Percentiles rank a stretch among this genome's conserved stretches.
phyloP scores from a whole-genome alignment of 2,797 vertebrate species.

The Ceryle rudis region DNA sequence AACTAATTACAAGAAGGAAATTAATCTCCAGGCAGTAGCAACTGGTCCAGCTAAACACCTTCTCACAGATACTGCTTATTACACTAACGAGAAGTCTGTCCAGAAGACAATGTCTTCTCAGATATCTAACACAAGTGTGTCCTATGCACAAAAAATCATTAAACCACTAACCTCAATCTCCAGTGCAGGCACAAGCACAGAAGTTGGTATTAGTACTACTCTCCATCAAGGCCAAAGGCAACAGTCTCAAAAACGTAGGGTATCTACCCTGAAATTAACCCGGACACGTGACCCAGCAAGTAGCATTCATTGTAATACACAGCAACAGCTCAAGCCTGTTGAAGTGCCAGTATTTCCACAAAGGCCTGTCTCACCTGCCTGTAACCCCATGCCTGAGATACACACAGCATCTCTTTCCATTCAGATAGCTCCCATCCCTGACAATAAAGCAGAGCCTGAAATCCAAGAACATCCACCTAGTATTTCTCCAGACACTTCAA shows the following conservation, averaged over 20 bases:
- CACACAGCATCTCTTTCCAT: constrained; percentile 87
- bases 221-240: constrained; percentile 78
- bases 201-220: constrained; percentile 59
- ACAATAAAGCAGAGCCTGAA: constrained; percentile 75
- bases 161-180: constrained; percentile 68
- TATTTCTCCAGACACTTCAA: constrained; percentile 77
- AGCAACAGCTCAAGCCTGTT: constrained; percentile 51
- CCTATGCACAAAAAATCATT: constrained; percentile 81
- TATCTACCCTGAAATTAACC: constrained; percentile 89
- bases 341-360: constrained; percentile 53
- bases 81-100: constrained; percentile 70
- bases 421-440: constrained; percentile 81
- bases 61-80: constrained; percentile 26
- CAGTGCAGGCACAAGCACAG: constrained; percentile 36
- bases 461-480: constrained; percentile 77
- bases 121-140: constrained; percentile 84
- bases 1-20: constrained; percentile 67
- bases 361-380: constrained; percentile 61
- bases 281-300: constrained; percentile 74
- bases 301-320: constrained; percentile 71
- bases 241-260: constrained; percentile 83
- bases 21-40: constrained; percentile 75
- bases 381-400: constrained; percentile 68
- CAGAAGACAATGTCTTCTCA: constrained; percentile 77
- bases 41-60: constrained; percentile 40